Evolutionary conservation across 2,888 invertebrate species (phyloP).

Genomic region (Drosophila cyrtoloma): DNA sequence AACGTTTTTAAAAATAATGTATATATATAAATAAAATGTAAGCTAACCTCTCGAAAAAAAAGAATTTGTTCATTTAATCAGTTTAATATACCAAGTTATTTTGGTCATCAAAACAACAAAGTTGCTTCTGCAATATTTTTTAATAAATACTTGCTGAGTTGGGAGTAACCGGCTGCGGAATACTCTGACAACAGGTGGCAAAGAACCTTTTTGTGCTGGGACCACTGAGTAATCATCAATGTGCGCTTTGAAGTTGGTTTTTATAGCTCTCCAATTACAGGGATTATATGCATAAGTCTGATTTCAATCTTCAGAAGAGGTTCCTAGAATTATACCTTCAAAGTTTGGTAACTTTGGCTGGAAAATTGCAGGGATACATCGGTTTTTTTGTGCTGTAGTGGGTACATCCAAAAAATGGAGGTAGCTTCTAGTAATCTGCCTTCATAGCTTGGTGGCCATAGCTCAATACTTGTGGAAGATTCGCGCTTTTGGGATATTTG

Average conservation of each 20-base stretch:
- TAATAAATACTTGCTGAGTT: not conserved
- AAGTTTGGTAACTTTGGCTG: not conserved
- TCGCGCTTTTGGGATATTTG: not conserved
- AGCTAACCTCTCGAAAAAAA: not conserved
- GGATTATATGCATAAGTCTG: not conserved
- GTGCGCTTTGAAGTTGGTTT: rapidly evolving
- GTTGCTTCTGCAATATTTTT: not conserved
- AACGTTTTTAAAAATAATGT: not conserved
- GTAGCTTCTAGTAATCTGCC: not conserved
- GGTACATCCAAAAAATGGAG: not conserved
- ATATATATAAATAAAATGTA: not conserved
- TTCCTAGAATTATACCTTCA: not conserved
- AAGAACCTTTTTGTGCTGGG: not conserved
- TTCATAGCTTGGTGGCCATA: not conserved
- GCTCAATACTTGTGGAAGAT: not conserved
- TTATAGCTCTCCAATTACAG: not conserved
- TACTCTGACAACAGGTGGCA: not conserved
- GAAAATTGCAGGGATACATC: not conserved
- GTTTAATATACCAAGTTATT: not conserved
- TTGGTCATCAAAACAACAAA: not conserved
- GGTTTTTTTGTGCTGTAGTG: not conserved
- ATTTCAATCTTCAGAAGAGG: too few relatives aligned
- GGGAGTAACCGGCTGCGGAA: not conserved
- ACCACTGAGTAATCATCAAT: not conserved
- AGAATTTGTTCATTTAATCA: not conserved